Evolutionary conservation across 2,113 vertebrate species (phyloP), one percentile per base, ranked within the genome.

Genomic region (Neodon shergylaensis): DNA sequence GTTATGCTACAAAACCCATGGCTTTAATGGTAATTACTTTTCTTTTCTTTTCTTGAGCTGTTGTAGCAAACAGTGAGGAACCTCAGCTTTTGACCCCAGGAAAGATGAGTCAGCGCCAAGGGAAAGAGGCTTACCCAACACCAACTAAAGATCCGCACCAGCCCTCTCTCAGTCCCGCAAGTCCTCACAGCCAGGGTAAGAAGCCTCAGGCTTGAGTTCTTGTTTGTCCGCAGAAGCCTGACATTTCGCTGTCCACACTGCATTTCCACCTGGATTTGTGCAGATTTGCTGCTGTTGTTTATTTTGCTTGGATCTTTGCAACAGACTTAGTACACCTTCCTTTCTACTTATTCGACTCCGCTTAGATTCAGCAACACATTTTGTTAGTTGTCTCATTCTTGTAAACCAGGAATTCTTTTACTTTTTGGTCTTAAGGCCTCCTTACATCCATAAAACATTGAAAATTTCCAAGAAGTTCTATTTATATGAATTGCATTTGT

Each of bases 91-190:
- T 99, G 98, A 99, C 99, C 91, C 98, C 99, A 97, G 99, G 98
- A 98, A 99, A 99, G 97, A 99, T 99, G 99, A 99, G 98, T 98
- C 99, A 99, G 95, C 99, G 99, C 82, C 99, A 99, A 97, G 99
- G 98, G 66, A 99, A 99, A 98, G 99, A 99, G 97, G 98, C 98
- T 73, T 99, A 98, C 94, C 99, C 99, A 90, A 99, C 99, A 7
- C 99, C 99, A 97, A 99, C 98, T 98, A 99, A 99, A 98, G 99
- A 99, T 88, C 97, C 98, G 61, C 96, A 98, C 5, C 98, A 98
- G 42, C 98, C 98, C 0, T 98, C 98, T 83, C 98, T 99, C 74
- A 99, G 99, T 97, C 99, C 99, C 0, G 99, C 99, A 95, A 88
- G 98, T 97, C 98, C 98, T 97, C 99, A 99, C 96, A 99, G 98